Evolutionary conservation across 2,113 vertebrate species (phyloP).

Genomic region (Platysteira castanea): DNA sequence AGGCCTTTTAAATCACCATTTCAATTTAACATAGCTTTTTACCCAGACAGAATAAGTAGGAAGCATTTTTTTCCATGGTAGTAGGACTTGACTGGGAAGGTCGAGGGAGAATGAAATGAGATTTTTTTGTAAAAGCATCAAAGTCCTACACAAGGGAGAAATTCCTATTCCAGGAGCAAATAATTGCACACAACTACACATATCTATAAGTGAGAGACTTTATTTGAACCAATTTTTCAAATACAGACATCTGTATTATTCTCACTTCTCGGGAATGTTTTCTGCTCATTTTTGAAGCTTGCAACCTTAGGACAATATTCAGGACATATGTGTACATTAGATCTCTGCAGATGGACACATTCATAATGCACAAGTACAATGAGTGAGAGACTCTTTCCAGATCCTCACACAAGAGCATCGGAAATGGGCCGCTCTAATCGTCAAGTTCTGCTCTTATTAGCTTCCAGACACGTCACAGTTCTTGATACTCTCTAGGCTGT

Average conservation of each 20-base stretch:
- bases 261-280: slow-evolving; percentile 61
- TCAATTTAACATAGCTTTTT: background rate
- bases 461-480: slow-evolving; percentile 57
- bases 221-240: slow-evolving; percentile 65
- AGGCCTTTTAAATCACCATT: background rate
- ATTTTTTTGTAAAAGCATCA: background rate
- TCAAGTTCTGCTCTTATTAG: slow-evolving; percentile 60
- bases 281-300: slow-evolving; percentile 66
- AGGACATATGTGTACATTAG: slow-evolving; percentile 68
- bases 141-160: background rate
- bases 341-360: slow-evolving; percentile 68
- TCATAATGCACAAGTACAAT: slow-evolving; percentile 67
- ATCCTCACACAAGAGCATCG: slow-evolving; percentile 63
- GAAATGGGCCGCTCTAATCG: slow-evolving; percentile 60
- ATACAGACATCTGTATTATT: slow-evolving; percentile 67
- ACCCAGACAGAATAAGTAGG: background rate
- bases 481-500: slow-evolving; percentile 55
- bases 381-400: slow-evolving; percentile 66
- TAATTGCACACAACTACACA: background rate
- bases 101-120: background rate
- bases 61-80: background rate
- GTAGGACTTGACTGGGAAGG: background rate
- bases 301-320: slow-evolving; percentile 67
- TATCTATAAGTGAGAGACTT: slow-evolving; percentile 60
- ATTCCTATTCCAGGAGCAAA: slow-evolving; percentile 5